phyloP scores from a whole-genome alignment of 2,888 invertebrate species.

The Ennomos quercinarius region DNA sequence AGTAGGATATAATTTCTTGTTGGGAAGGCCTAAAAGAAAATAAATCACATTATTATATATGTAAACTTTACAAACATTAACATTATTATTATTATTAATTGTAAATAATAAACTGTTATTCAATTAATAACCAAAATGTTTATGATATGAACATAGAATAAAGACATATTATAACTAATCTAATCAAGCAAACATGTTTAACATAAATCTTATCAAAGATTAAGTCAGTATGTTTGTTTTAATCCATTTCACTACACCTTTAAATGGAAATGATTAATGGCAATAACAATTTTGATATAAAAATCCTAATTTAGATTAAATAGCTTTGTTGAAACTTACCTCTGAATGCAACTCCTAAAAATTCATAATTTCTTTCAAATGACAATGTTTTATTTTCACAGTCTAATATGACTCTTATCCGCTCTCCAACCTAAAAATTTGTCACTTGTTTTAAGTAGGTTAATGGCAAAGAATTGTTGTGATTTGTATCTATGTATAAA shows the following conservation, averaged over 20 bases:
- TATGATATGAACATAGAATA: too few species aligned
- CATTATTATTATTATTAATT: too few species aligned
- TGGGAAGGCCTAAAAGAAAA: slow-evolving; percentile 90
- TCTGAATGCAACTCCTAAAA: slow-evolving; percentile 98
- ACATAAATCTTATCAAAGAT: too few species aligned
- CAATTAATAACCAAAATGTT: neutral
- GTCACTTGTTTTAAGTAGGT: too few species aligned
- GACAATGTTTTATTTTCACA: slow-evolving; percentile 98
- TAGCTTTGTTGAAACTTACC: slow-evolving; percentile 81
- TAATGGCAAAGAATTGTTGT: too few species aligned
- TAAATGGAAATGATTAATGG: neutral
- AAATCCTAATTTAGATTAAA: neutral
- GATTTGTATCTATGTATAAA: too few species aligned
- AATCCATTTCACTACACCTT: neutral
- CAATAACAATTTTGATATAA: neutral
- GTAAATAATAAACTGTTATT: neutral
- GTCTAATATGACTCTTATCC: slow-evolving; percentile 98
- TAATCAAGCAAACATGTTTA: too few species aligned
- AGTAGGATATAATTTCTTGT: slow-evolving; percentile 96
- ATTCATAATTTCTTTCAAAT: slow-evolving; percentile 99
- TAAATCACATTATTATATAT: slow-evolving; percentile 18
- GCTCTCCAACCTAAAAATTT: slow-evolving; percentile 94
- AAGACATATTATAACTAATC: too few species aligned
- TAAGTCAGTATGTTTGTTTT: too few species aligned
- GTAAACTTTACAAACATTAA: too few species aligned